These are phyloP conservation scores for Ianthella basta DNA, from an alignment of 37 sponge, comb jelly and placozoan genomes.

Conservation along the genomic window DNA sequence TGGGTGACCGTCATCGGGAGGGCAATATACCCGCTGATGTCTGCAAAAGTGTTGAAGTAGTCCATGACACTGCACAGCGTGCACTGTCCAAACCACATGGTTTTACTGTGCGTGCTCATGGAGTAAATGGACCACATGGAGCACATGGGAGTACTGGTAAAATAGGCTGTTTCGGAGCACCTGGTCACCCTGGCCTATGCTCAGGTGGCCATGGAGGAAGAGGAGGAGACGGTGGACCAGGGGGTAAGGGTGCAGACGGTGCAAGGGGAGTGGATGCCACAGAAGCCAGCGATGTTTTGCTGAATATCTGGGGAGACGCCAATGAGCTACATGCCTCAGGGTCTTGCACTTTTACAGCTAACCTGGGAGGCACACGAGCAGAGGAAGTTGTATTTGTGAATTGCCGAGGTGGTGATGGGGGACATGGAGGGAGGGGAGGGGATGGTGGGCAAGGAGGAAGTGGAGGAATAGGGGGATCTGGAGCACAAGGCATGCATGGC, in stretches of 20 bases:
- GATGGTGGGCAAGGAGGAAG: conserved; percentile 75
- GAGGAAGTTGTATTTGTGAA: conserved; percentile 73
- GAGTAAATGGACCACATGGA: conserved; percentile 52
- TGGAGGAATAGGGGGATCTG: conserved; percentile 69
- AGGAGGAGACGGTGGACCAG: conserved; percentile 64
- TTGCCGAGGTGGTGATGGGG: conserved; percentile 81
- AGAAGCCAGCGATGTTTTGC: conserved; percentile 74
- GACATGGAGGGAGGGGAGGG: conserved; percentile 79
- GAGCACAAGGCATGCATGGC: conserved; percentile 55
- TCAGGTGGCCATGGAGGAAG: conserved; percentile 57
- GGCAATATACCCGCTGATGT: conserved; percentile 31
- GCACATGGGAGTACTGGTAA: conserved; percentile 33
- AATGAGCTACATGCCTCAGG: conserved; percentile 58
- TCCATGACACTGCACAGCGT: conserved; percentile 50
- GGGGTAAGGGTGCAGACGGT: conserved; percentile 62
- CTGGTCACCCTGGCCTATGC: conserved; percentile 18
- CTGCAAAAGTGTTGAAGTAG: conserved; percentile 30
- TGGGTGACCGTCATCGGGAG: conserved; percentile 63
- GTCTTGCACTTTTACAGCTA: conserved; percentile 33
- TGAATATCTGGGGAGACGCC: conserved; percentile 59
- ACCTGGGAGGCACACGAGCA: conserved; percentile 58
- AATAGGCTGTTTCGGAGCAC: conserved; percentile 35
- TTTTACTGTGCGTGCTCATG: conserved; percentile 56
- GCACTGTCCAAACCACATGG: conserved; percentile 68
- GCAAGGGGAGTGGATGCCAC: conserved; percentile 61